Conservation (phyloP, 2,888 invertebrate genomes). For the Chymomyza amoena region DNA sequence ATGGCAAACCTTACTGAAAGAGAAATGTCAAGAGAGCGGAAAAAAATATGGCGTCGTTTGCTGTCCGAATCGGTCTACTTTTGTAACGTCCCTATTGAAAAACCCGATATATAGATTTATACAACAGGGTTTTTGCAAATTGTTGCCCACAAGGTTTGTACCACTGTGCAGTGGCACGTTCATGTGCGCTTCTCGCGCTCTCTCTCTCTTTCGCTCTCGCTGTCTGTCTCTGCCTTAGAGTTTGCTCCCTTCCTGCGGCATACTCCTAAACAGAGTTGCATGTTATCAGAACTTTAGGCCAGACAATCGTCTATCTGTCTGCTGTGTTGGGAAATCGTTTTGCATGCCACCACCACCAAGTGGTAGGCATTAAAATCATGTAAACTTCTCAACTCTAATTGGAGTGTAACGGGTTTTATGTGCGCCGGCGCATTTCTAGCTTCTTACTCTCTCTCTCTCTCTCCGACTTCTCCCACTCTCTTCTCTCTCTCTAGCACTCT, state of each 20-base stretch:
- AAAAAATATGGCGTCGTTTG: too few species aligned
- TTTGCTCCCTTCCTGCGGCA: background rate
- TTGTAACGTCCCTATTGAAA: too few species aligned
- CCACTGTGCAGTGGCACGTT: background rate
- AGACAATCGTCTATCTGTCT: background rate
- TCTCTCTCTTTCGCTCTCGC: background rate
- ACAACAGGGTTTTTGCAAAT: too few species aligned
- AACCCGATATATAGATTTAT: too few species aligned
- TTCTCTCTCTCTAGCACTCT: too few species aligned
- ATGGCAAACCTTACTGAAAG: too few species aligned
- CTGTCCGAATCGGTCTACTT: too few species aligned
- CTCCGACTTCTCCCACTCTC: too few species aligned
- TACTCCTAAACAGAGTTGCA: background rate
- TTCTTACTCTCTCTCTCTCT: constrained; percentile 12
- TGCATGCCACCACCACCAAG: constrained; percentile 1
- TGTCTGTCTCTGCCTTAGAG: too few species aligned
- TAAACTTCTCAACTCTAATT: constrained; percentile 48
- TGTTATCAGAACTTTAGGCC: background rate
- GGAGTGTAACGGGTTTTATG: constrained; percentile 47
- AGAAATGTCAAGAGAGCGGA: too few species aligned
- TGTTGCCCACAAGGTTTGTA: background rate
- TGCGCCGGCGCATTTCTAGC: constrained; percentile 60
- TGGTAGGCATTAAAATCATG: background rate
- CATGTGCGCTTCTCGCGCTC: too few species aligned
- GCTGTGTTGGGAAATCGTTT: background rate